Evolutionary conservation across 2,888 invertebrate species (phyloP).

Genomic region (Meghimatium bilineatum): DNA sequence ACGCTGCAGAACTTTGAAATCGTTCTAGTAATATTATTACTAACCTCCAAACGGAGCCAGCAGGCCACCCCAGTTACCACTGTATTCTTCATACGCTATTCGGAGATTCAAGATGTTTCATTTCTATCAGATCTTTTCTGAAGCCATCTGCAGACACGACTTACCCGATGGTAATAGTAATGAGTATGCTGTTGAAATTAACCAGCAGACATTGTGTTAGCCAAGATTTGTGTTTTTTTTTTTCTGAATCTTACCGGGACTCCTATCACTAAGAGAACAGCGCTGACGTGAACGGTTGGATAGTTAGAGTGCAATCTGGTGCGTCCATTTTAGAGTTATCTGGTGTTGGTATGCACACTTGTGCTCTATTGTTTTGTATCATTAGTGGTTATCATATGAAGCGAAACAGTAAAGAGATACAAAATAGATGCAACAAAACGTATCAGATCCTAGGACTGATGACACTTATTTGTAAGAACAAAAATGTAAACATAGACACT

Average conservation of each 20-base stretch:
- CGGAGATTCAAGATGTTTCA: background rate
- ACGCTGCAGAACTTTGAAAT: background rate
- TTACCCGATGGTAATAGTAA: background rate
- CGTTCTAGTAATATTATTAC: background rate
- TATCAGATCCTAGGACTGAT: too few species aligned
- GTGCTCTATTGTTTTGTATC: too few species aligned
- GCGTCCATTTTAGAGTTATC: background rate
- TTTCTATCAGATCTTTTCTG: background rate
- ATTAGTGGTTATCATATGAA: too few species aligned
- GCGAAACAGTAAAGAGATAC: too few species aligned
- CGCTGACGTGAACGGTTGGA: background rate
- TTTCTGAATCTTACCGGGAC: background rate
- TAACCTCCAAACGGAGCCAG: constrained; percentile 12
- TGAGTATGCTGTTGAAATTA: background rate
- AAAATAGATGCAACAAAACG: too few species aligned
- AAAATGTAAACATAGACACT: too few species aligned
- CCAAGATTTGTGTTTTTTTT: background rate
- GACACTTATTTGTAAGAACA: too few species aligned
- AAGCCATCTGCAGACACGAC: background rate
- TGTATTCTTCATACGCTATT: too few species aligned
- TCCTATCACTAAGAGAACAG: constrained; percentile 23
- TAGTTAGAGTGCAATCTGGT: background rate
- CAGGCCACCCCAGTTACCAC: background rate
- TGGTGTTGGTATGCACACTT: too few species aligned
- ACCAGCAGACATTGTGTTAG: background rate